phyloP scores from a whole-genome alignment of 2,888 invertebrate genomes.

The Macrosiphum euphorbiae region DNA sequence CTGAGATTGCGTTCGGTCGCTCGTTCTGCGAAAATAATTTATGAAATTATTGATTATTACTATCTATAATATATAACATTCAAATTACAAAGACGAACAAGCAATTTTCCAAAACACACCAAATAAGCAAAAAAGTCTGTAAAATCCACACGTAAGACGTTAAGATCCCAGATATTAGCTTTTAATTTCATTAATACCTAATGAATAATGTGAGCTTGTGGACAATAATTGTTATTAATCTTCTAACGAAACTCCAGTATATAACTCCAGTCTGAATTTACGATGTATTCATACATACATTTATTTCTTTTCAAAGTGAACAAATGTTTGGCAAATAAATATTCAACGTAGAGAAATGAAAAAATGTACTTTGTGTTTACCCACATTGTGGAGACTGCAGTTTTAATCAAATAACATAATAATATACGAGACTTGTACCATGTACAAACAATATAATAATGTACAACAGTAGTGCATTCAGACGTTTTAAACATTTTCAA shows the following conservation, averaged over 20 bases:
- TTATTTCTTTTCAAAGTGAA: background rate
- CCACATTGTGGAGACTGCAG: background rate
- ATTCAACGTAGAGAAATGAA: background rate
- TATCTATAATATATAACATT: background rate
- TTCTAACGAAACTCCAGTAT: background rate
- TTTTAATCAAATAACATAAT: constrained; percentile 7
- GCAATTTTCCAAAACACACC: background rate
- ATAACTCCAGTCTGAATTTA: background rate
- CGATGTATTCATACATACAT: background rate
- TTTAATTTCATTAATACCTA: background rate
- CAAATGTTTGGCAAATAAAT: background rate
- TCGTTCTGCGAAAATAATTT: background rate
- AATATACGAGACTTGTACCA: background rate
- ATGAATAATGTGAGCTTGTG: background rate
- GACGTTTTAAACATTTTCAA: background rate
- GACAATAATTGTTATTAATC: background rate
- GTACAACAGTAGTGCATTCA: background rate
- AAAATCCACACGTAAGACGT: background rate
- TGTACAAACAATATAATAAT: background rate
- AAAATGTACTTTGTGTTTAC: background rate
- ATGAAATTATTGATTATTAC: background rate
- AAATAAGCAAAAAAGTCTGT: background rate
- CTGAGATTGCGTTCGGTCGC: background rate
- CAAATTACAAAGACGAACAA: background rate
- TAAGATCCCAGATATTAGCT: background rate